Evolutionary conservation across 2,888 invertebrate genomes (phyloP), one percentile per base, ranked within the genome.

Genomic region (Nasonovia ribisnigri): DNA sequence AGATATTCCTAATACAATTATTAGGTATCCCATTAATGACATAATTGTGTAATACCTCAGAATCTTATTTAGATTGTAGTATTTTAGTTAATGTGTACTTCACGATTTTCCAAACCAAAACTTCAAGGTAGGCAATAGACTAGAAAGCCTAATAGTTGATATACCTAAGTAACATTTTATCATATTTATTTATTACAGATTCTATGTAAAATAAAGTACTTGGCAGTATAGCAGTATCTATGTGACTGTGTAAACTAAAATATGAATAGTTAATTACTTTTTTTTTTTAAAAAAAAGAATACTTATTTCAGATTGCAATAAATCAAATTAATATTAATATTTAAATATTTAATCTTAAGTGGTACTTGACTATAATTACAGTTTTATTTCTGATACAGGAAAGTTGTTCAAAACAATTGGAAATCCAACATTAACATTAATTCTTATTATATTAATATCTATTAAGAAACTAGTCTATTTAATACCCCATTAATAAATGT

Each of bases 351-450:
- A 42, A 91, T 91, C 84, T 54, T 16, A 54, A 42, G 84, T 51
- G 51, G 24, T 36, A 77, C 77, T 36, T 84, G n/a, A 48, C 77
- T 77, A 84, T 84, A 46, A 51, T 91, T 10, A 3, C 16, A 89
- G 13, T 57, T 16, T 84, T 84, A 3, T 51, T 90, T 90, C 11
- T 77, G 3, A 48, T 77, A 51, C 16, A 24, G 13, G 42, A 36
- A 16, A 54, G 29, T 57, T 91, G 43, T 51, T 46, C 36, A 90
- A 67, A 90, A 90, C 11, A 29, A 46, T 90, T 90, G 60, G 67
- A 46, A 43, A 54, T 88, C 13, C 13, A 42, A 88, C 26, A 26
- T 42, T 88, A 42, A 57, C 5, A 57, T 54, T 88, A 57, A 54
- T 88, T 77, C 20, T 26, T 77, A 77, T 36, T 77, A 77, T 42